Evolutionary conservation across 92 coral and sea anemone species (phyloP), one percentile per base, ranked within the genome.

Genomic region (Epizoanthus illoricatus): DNA sequence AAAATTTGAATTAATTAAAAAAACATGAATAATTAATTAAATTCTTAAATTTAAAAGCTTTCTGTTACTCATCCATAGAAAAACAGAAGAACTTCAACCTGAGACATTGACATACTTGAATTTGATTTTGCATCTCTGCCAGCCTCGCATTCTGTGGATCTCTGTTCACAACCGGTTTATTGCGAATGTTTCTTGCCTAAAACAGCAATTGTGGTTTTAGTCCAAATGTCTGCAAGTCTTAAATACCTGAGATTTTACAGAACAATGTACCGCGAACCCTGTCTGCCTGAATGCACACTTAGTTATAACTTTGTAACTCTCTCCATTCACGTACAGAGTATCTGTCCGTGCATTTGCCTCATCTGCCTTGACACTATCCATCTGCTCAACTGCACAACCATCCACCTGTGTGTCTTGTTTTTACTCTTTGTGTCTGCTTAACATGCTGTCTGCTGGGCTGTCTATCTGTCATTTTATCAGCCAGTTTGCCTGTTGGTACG

Each of bases 111-210:
- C 73, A 73, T 79, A 94, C 99, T 91, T 94, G 85, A 60, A 96
- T 96, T 84, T 96, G 94, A 67, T 85, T 91, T 78, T 96, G 95
- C 99, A 96, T 96, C 55, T 92, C 98, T 0, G 94, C 94, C 47
- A 96, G 90, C 75, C 86, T 96, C 17, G 98, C 85, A 15, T 92
- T 94, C 75, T 96, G 99, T 19, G 99, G 99, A 80, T 96, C 99
- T 69, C 99, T 88, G 94, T 96, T 96, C 65, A 96, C 94, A 0
- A 96, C 90, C 18, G 99, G 99, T 72, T 94, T 96, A 75, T 96
- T 96, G 39, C 94, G 93, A 23, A 96, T 96, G 73, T 94, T 84
- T 65, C 99, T 73, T n/a, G 99, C 99, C 99, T 96, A 84, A 4
- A 78, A 28, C 49, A 52, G 3, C 1, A 60, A 52, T 11, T 9